Conservation (phyloP, 2,797 vertebrate species). For the Acipenser oxyrinchus region DNA sequence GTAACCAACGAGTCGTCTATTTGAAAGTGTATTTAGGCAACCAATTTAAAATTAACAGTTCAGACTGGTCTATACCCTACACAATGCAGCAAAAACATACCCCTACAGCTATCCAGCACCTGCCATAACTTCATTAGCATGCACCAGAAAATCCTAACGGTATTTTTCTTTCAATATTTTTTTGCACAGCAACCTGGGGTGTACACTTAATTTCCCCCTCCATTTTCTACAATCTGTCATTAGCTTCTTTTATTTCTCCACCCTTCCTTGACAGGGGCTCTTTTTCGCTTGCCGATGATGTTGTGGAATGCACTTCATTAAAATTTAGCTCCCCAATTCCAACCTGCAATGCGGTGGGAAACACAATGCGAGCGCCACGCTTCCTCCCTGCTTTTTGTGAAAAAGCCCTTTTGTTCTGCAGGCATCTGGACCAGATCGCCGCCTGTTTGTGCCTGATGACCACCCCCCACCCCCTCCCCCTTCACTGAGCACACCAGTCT, state of each 20-base stretch:
- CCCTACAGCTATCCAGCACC: constrained; percentile 16
- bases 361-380: constrained; percentile 82
- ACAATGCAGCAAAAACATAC: background rate
- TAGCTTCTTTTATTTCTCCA: constrained; percentile 25
- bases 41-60: background rate
- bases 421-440: constrained; percentile 90
- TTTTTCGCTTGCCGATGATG: constrained; percentile 52
- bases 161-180: constrained; percentile 26
- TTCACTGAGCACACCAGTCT: constrained; percentile 49
- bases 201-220: constrained; percentile 39
- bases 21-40: background rate
- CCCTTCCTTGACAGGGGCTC: constrained; percentile 35
- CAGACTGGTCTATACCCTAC: background rate
- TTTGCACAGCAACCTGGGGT: constrained; percentile 35
- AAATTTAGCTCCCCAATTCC: constrained; percentile 78
- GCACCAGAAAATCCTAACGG: constrained; percentile 32
- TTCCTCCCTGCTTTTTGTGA: constrained; percentile 71
- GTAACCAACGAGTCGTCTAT: background rate
- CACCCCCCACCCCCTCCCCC: constrained; percentile 35
- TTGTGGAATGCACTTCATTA: constrained; percentile 89
- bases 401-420: constrained; percentile 86
- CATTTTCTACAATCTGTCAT: constrained; percentile 36
- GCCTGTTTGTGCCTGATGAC: constrained; percentile 74
- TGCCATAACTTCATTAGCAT: constrained; percentile 56
- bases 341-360: constrained; percentile 93